Percentiles rank a stretch among this genome's conserved stretches.
Evolutionary conservation across 2,797 vertebrate species (phyloP).

Genomic region (Otolemur crassicaudatus): DNA sequence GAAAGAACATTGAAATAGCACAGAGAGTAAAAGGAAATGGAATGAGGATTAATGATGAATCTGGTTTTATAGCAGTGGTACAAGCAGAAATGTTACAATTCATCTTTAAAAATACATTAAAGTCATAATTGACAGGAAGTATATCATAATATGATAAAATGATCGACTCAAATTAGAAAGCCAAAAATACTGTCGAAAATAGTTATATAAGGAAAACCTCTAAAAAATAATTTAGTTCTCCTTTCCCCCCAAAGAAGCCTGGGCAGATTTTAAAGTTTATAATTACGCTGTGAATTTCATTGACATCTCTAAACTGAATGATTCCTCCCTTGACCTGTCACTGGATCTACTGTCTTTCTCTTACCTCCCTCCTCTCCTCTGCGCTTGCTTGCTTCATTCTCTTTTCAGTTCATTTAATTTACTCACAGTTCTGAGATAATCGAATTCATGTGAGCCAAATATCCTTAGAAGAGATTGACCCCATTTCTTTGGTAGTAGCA

Average conservation of each 20-base stretch:
- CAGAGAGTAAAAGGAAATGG: neutral
- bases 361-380: neutral
- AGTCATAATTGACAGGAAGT: neutral
- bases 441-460: neutral
- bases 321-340: neutral
- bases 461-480: neutral
- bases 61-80: neutral
- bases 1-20: neutral
- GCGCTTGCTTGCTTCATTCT: neutral
- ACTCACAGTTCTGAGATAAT: neutral
- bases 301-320: neutral
- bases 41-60: neutral
- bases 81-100: neutral
- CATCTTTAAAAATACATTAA: neutral
- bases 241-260: neutral
- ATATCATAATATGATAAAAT: neutral
- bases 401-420: conserved; percentile 5
- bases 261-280: neutral
- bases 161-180: neutral
- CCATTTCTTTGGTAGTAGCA: neutral
- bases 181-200: neutral
- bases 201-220: neutral
- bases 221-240: neutral
- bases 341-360: neutral
- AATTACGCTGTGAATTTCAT: neutral